Conservation (phyloP, 2,797 vertebrate species). For the Peromyscus melanophrys region DNA sequence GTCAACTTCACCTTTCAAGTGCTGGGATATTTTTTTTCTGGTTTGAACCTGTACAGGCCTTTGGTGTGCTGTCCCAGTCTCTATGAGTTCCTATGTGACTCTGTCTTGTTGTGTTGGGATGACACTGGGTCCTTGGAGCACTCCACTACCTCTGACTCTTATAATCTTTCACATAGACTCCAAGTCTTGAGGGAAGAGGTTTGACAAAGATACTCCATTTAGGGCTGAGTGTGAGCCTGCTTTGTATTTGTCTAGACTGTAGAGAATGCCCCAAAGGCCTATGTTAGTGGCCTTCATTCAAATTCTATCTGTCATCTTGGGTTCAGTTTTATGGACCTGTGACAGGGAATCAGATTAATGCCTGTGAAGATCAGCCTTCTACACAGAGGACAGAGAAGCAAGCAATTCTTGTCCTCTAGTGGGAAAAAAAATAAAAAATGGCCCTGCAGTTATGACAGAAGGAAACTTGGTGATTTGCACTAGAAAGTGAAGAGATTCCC, state of each 20-base stretch:
- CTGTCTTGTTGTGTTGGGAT: background rate
- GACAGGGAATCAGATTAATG: background rate
- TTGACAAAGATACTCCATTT: background rate
- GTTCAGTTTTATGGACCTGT: background rate
- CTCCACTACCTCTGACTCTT: background rate
- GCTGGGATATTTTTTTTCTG: background rate
- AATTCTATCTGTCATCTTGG: background rate
- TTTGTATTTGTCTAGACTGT: background rate
- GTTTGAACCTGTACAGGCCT: background rate
- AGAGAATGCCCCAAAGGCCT: background rate
- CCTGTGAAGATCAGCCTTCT: background rate
- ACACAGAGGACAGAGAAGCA: background rate
- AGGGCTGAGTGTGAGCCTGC: background rate
- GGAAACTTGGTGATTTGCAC: slow-evolving; percentile 30
- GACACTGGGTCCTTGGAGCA: too few species aligned
- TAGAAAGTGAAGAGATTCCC: background rate
- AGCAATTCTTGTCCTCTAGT: background rate
- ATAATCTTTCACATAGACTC: too few species aligned
- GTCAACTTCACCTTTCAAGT: background rate
- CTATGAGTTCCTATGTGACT: background rate
- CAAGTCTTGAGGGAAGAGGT: background rate
- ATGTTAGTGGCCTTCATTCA: background rate
- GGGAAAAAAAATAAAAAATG: background rate
- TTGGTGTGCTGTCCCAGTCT: background rate
- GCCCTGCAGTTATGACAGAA: background rate